Evolutionary conservation across 2,888 invertebrate genomes (phyloP).

Genomic region (Volucella zonaria): DNA sequence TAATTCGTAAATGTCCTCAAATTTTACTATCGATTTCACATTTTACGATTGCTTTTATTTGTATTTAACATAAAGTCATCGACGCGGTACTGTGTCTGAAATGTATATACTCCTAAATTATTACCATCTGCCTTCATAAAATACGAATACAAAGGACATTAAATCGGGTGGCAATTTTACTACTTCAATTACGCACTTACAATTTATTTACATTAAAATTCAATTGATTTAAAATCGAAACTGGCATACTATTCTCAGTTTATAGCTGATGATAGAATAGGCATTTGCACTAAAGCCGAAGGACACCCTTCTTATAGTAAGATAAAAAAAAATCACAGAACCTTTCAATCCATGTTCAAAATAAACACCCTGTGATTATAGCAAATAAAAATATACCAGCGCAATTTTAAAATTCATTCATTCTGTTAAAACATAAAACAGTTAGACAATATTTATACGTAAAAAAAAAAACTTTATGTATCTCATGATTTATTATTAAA

Average conservation of each 20-base stretch:
- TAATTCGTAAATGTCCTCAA: conserved; percentile 43
- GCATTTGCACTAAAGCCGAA: neutral
- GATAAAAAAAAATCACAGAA: neutral
- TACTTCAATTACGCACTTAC: conserved; percentile 47
- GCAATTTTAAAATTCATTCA: too few relatives aligned
- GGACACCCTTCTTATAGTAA: too few relatives aligned
- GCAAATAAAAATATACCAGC: too few relatives aligned
- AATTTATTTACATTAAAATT: conserved; percentile 44
- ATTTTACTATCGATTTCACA: conserved; percentile 57
- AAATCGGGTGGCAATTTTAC: conserved; percentile 56
- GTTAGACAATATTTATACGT: too few relatives aligned
- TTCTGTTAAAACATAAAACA: too few relatives aligned
- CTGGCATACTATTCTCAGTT: neutral
- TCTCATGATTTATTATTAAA: too few relatives aligned
- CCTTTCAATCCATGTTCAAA: too few relatives aligned
- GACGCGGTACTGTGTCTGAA: conserved; percentile 16
- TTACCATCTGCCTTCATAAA: conserved; percentile 44
- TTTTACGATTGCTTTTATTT: conserved; percentile 55
- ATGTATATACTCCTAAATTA: conserved; percentile 43
- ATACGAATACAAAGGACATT: conserved; percentile 54
- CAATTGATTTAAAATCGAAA: conserved; percentile 47
- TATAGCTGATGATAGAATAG: neutral
- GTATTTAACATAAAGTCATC: conserved; percentile 47
- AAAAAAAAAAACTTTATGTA: too few relatives aligned
- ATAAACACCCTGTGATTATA: too few relatives aligned